phyloP scores from a whole-genome alignment of 2,888 invertebrate genomes.

The Macrosiphum euphorbiae region DNA sequence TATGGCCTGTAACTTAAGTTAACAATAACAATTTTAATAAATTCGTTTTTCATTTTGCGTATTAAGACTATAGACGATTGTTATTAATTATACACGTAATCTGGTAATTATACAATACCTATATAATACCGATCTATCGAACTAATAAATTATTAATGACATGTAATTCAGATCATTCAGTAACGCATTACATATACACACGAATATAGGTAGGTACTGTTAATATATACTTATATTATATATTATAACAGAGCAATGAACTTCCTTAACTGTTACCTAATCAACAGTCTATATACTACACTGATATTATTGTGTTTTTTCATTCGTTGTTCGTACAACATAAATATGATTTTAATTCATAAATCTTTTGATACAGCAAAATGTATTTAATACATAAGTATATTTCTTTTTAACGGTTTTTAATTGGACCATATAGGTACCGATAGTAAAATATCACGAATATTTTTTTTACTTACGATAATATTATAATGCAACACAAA shows the following conservation, averaged over 20 bases:
- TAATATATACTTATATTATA: constrained; percentile 6
- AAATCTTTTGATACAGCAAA: not conserved
- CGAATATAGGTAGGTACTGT: not conserved
- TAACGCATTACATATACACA: constrained; percentile 1
- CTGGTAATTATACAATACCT: not conserved
- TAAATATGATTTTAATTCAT: constrained; percentile 10
- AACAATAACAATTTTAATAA: not conserved
- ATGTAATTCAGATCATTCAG: constrained; percentile 2
- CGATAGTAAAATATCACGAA: not conserved
- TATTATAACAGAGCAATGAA: constrained; percentile 35
- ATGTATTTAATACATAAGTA: not conserved
- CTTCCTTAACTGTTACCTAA: constrained; percentile 28
- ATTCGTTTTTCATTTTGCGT: not conserved
- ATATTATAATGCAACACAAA: not conserved
- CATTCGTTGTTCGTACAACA: not conserved
- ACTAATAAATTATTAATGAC: constrained; percentile 8
- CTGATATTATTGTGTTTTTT: not conserved
- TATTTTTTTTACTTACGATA: not conserved
- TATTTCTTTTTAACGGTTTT: not conserved
- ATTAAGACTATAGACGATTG: not conserved
- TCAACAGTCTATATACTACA: not conserved
- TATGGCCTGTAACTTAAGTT: not conserved
- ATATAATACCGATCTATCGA: not conserved
- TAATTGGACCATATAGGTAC: not conserved
- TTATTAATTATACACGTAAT: constrained; percentile 17